These are phyloP conservation scores for Eupithecia dodoneata DNA, from an alignment of 2,888 invertebrate species.

Conservation along the genomic window DNA sequence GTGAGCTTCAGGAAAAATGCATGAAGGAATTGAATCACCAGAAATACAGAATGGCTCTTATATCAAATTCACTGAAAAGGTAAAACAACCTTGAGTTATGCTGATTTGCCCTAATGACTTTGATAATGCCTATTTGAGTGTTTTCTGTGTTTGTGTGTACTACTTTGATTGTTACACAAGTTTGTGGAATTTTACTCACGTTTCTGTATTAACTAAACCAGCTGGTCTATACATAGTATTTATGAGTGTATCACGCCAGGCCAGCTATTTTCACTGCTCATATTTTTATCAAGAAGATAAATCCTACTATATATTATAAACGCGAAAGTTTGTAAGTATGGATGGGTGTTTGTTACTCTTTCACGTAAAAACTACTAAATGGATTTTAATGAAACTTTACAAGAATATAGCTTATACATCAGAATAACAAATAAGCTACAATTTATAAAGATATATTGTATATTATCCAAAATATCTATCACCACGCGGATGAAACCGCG, in stretches of 20 bases:
- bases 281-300: too few species aligned
- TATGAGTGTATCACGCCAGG: neutral
- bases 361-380: too few species aligned
- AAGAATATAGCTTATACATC: too few species aligned
- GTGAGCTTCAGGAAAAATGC: conserved; percentile 93
- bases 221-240: neutral
- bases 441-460: too few species aligned
- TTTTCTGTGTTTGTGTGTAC: conserved; percentile 19
- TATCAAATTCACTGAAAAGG: conserved; percentile 91
- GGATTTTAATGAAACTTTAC: too few species aligned
- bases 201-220: neutral
- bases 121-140: conserved; percentile 33
- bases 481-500: too few species aligned
- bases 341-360: too few species aligned
- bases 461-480: too few species aligned
- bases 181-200: neutral
- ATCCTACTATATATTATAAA: too few species aligned
- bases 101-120: conserved; percentile 33
- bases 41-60: conserved; percentile 93
- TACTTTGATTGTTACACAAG: neutral
- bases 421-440: too few species aligned
- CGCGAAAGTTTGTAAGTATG: too few species aligned
- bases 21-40: conserved; percentile 95
- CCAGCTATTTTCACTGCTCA: too few species aligned
- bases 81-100: conserved; percentile 36